Conservation (phyloP, 2,888 invertebrate species). For the Aquatica leii region DNA sequence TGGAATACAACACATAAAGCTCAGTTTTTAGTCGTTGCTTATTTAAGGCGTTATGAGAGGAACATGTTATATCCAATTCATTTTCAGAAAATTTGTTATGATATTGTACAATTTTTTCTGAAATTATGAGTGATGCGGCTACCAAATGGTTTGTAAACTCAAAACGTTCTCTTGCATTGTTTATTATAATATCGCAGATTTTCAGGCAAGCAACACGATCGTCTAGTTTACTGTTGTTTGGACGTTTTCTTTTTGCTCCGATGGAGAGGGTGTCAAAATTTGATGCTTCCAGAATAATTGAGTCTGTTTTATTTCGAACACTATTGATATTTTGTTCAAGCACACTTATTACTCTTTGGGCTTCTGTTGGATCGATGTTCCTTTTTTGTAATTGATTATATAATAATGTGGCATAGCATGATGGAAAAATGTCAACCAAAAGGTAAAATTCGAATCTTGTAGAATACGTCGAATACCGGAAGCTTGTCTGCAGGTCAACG, state of each 20-base stretch:
- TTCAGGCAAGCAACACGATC: slow-evolving; percentile 6
- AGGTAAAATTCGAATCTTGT: no score
- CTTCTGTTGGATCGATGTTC: slow-evolving; percentile 5
- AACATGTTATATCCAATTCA: no score
- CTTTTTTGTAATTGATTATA: background rate
- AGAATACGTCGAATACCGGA: background rate
- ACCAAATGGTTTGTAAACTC: slow-evolving; percentile 3
- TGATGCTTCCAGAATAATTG: background rate
- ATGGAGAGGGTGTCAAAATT: no score
- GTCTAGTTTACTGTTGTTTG: background rate
- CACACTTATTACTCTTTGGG: background rate
- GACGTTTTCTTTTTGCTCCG: background rate
- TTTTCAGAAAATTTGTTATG: no score
- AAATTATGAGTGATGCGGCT: slow-evolving; percentile 6
- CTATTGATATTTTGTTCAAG: slow-evolving; percentile 1
- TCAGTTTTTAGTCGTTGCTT: no score
- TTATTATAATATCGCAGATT: slow-evolving; percentile 4
- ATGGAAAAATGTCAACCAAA: background rate
- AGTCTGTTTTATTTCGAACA: background rate
- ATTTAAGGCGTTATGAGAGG: no score
- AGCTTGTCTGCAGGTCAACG: background rate
- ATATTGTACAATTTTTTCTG: no score
- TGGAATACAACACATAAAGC: no score
- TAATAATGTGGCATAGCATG: background rate
- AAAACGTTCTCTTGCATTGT: slow-evolving; percentile 13